Evolutionary conservation across 1,140 invertebrate species (phyloP), one percentile per base, ranked within the genome.

Genomic region (Meloidogyne hapla): DNA sequence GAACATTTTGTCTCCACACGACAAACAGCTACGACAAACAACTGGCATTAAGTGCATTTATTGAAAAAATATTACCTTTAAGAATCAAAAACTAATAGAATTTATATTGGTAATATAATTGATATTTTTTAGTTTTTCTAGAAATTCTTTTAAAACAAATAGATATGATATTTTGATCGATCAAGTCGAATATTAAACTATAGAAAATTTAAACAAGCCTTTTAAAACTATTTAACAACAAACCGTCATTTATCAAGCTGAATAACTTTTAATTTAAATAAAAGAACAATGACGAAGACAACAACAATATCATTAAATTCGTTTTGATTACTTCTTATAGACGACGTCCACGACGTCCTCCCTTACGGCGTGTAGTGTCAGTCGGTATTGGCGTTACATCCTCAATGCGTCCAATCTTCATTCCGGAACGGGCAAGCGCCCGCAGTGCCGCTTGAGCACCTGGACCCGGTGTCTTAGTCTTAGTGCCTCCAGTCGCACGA

Each of bases 341-440:
- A 90, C 97, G 92, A 89, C 97, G 92, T 91, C 97, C 97, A 90
- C 97, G 92, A 87, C 96, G 92, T 91, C 96, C 97, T 88, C 97
- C 97, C 93, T 99, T 99, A 91, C 96, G 94, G 87, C 96, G 92
- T 23, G 96, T 99, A 42, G 94, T 94, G 89, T 99, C 97, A 76
- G 95, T 96, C 87, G 97, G 97, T 89, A 99, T 97, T 15, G 97
- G 97, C 10, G 96, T 99, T 0, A 99, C 97, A 91, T 99, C 97
- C 90, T 91, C 91, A 89, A 99, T 99, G 83, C 96, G 92, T 62
- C 97, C 97, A 89, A 99, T 99, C 89, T 98, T 98, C 94, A 99
- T 99, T 80, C 93, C 94, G 65, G 95, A 94, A 89, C 97, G 93
- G 83, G 97, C 97, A 77, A 99, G 90, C 86, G 97, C 96, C 82